Conservation (phyloP, 2,113 vertebrate genomes). For the Benitochromis conjunctus region DNA sequence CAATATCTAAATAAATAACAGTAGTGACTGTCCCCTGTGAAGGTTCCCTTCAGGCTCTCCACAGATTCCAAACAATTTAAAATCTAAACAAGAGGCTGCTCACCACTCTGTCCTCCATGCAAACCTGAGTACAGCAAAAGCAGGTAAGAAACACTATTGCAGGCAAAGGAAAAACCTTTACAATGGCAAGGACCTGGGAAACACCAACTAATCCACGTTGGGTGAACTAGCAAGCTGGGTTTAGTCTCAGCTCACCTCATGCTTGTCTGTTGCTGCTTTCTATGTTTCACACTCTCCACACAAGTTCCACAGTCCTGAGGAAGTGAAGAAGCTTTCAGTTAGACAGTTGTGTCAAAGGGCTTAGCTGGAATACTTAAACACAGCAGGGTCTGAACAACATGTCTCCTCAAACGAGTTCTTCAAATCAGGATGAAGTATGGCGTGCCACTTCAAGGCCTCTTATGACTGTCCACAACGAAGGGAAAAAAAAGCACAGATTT, state of each 20-base stretch:
- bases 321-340: slow-evolving; percentile 9
- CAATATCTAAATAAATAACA: too few relatives aligned
- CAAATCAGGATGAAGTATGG: neutral
- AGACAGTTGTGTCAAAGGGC: slow-evolving; percentile 42
- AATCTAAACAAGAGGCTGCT: too few relatives aligned
- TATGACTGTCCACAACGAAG: neutral
- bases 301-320: neutral
- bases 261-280: slow-evolving; percentile 5
- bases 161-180: neutral
- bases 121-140: too few relatives aligned
- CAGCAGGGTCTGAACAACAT: slow-evolving; percentile 37
- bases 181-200: neutral
- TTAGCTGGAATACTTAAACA: slow-evolving; percentile 21
- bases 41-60: too few relatives aligned
- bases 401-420: slow-evolving; percentile 24
- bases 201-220: slow-evolving; percentile 26
- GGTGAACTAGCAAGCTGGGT: slow-evolving; percentile 41
- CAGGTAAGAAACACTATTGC: neutral
- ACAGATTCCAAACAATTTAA: too few relatives aligned
- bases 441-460: neutral
- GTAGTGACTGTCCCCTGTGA: too few relatives aligned
- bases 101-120: too few relatives aligned
- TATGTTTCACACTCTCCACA: neutral
- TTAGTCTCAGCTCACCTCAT: neutral
- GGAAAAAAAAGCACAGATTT: neutral